Percentiles rank a stretch among this genome's conserved stretches.
phyloP scores from a whole-genome alignment of 2,113 vertebrate genomes.

The Eptatretus burgeri region DNA sequence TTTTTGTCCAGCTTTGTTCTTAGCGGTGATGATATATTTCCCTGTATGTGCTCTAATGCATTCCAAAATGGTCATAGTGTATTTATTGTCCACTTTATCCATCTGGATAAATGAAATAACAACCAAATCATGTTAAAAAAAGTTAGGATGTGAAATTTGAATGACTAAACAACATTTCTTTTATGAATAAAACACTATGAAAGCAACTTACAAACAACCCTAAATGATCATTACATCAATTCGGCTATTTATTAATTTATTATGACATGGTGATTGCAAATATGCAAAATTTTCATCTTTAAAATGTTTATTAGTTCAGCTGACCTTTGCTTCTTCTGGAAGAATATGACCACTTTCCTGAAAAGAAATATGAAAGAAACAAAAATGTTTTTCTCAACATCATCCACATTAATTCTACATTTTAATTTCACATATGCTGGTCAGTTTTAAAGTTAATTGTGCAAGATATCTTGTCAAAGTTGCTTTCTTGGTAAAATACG shows the following conservation, averaged over 20 bases:
- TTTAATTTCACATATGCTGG: too few species aligned
- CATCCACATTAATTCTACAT: background rate
- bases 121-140: background rate
- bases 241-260: too few species aligned
- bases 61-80: conserved; percentile 33
- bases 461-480: too few species aligned
- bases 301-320: conserved; percentile 8
- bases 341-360: conserved; percentile 51
- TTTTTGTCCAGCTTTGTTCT: conserved; percentile 71
- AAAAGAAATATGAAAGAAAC: conserved; percentile 13
- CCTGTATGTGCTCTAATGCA: conserved; percentile 51
- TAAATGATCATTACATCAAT: background rate
- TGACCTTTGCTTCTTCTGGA: conserved; percentile 58
- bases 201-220: conserved; percentile 7
- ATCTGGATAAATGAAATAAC: conserved; percentile 19
- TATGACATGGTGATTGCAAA: too few species aligned
- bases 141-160: too few species aligned
- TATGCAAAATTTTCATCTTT: conserved; percentile 8
- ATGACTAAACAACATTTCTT: too few species aligned
- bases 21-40: conserved; percentile 59
- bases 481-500: too few species aligned
- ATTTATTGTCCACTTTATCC: conserved; percentile 36
- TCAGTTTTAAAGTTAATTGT: too few species aligned
- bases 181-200: background rate
- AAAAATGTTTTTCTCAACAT: conserved; percentile 10